phyloP scores from a whole-genome alignment of 2,797 vertebrate genomes.

The Microctenopoma lineatum region DNA sequence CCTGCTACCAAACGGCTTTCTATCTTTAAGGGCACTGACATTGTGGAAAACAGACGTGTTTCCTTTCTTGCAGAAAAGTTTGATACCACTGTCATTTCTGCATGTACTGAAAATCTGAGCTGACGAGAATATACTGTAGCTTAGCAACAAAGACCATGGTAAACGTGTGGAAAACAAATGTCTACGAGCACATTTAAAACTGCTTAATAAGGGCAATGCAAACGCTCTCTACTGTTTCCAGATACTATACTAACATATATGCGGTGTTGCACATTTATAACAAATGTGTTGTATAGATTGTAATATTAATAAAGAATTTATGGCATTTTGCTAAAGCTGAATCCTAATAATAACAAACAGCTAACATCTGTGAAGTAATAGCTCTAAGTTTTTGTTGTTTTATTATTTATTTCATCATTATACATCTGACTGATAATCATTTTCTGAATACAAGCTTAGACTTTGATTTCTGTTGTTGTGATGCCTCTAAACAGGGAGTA shows the following conservation, averaged over 20 bases:
- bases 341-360: too few relatives aligned
- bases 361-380: neutral
- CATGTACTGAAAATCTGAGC: neutral
- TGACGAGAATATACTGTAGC: neutral
- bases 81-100: neutral
- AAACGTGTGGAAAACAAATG: neutral
- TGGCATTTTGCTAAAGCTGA: too few relatives aligned
- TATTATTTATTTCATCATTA: too few relatives aligned
- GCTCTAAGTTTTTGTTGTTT: neutral
- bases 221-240: too few relatives aligned
- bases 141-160: neutral
- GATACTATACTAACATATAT: too few relatives aligned
- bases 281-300: too few relatives aligned
- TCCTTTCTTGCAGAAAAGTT: neutral
- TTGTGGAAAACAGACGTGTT: neutral
- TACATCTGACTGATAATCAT: too few relatives aligned
- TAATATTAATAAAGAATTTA: too few relatives aligned
- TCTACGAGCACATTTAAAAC: too few relatives aligned
- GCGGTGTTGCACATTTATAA: too few relatives aligned
- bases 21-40: neutral
- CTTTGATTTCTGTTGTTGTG: conserved; percentile 18
- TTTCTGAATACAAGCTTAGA: neutral
- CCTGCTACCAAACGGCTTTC: neutral
- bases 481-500: conserved; percentile 81
- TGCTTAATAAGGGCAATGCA: too few relatives aligned